These are phyloP conservation scores for Octodonta nipae DNA, from an alignment of 2,888 invertebrate species.

Conservation along the genomic window DNA sequence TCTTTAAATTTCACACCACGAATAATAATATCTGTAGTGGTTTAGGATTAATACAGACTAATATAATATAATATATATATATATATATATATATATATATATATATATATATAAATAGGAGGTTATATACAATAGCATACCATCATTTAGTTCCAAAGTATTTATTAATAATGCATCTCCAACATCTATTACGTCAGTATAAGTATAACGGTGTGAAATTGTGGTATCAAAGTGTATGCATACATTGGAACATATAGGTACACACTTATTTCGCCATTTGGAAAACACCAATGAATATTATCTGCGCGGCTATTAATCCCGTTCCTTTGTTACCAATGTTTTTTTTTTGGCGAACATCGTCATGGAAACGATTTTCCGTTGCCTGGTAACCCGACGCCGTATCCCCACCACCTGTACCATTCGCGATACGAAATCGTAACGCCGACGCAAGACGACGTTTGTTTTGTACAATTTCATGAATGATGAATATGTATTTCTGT, in stretches of 20 bases:
- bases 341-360: constrained; percentile 34
- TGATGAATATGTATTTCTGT: constrained; percentile 30
- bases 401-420: constrained; percentile 15
- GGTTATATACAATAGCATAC: too few relatives aligned
- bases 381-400: constrained; percentile 30
- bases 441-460: constrained; percentile 28
- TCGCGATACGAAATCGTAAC: constrained; percentile 19
- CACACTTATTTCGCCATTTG: constrained; percentile 1
- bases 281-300: constrained; percentile 1
- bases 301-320: constrained; percentile 28
- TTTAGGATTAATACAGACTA: too few relatives aligned
- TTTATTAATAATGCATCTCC: too few relatives aligned
- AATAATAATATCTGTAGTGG: too few relatives aligned
- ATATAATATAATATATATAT: too few relatives aligned
- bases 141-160: too few relatives aligned
- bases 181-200: too few relatives aligned
- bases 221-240: too few relatives aligned
- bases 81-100: too few relatives aligned
- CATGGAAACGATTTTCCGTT: constrained; percentile 34
- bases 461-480: constrained; percentile 30
- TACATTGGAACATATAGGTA: neutral
- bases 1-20: too few relatives aligned
- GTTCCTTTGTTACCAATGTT: constrained; percentile 36
- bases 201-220: too few relatives aligned
- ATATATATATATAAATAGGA: too few relatives aligned